These are phyloP conservation scores for Brachionus asplanchnoidis DNA, from an alignment of 1,140 invertebrate species.

Conservation along the genomic window DNA sequence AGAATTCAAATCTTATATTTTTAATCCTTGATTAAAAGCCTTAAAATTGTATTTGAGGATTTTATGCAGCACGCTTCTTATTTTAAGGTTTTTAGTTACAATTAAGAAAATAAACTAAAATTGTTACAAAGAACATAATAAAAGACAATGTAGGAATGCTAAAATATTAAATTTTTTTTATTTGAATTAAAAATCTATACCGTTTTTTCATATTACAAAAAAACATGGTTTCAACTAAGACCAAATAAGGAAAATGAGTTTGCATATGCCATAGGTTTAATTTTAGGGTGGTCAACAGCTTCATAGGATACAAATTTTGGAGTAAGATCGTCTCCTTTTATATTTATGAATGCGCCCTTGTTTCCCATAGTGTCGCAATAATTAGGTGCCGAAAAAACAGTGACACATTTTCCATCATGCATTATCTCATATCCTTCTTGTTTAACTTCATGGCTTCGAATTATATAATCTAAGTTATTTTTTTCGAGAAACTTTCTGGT, in stretches of 20 bases:
- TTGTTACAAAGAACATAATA: too few relatives aligned
- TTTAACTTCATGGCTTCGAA: conserved; percentile 97
- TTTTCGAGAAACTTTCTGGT: conserved; percentile 58
- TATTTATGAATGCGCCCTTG: conserved; percentile 65
- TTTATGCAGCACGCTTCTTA: too few relatives aligned
- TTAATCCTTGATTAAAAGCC: too few relatives aligned
- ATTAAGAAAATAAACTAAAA: too few relatives aligned
- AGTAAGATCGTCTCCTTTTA: conserved; percentile 35
- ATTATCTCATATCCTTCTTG: conserved; percentile 87
- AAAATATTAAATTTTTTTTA: too few relatives aligned
- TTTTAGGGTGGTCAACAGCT: conserved; percentile 39
- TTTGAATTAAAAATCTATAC: too few relatives aligned
- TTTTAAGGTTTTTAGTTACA: too few relatives aligned
- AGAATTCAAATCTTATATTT: too few relatives aligned
- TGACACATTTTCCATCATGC: conserved; percentile 70
- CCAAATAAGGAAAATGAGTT: conserved; percentile 34
- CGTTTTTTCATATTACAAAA: too few relatives aligned
- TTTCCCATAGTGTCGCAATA: conserved; percentile 99
- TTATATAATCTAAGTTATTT: conserved; percentile 86
- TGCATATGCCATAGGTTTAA: conserved; percentile 40
- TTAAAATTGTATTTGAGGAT: too few relatives aligned
- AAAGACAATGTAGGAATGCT: too few relatives aligned
- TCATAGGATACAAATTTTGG: conserved; percentile 32
- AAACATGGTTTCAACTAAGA: background rate
- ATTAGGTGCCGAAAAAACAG: conserved; percentile 80